Evolutionary conservation across 92 coral and sea anemone species (phyloP).

Genomic region (Parazoanthus atlanticus): DNA sequence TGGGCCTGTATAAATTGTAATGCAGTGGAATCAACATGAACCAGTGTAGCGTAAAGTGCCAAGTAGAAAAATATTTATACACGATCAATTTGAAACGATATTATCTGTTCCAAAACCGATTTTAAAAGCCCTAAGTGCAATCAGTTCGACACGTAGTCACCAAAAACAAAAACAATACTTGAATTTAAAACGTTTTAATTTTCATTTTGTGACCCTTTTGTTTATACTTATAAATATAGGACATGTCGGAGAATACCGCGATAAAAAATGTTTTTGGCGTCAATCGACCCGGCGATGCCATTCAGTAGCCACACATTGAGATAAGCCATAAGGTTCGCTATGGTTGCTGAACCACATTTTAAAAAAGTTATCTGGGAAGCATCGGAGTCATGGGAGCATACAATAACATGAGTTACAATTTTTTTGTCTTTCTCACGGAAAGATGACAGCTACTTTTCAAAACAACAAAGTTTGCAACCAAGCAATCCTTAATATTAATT

Average conservation of each 20-base stretch:
- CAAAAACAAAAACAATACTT: neutral
- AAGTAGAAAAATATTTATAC: neutral
- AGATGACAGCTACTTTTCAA: neutral
- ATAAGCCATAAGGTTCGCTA: neutral
- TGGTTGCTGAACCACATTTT: too few relatives aligned
- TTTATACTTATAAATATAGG: neutral
- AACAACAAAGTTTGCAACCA: neutral
- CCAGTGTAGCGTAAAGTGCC: too few relatives aligned
- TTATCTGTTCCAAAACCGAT: neutral
- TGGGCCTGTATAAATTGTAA: neutral
- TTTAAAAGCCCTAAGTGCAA: neutral
- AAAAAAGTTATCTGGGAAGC: neutral
- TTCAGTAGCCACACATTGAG: neutral
- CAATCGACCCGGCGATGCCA: neutral
- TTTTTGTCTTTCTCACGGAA: neutral
- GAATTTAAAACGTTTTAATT: neutral
- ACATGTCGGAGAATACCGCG: neutral
- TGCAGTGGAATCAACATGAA: too few relatives aligned
- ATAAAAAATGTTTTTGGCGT: constrained; percentile 28
- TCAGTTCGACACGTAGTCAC: neutral
- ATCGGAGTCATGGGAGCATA: neutral
- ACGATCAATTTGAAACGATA: neutral
- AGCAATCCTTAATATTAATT: neutral
- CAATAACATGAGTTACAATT: neutral
- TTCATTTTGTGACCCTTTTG: neutral